These are phyloP conservation scores for Trachelus stipa DNA, from an alignment of 2,888 invertebrate species.

Conservation along the genomic window DNA sequence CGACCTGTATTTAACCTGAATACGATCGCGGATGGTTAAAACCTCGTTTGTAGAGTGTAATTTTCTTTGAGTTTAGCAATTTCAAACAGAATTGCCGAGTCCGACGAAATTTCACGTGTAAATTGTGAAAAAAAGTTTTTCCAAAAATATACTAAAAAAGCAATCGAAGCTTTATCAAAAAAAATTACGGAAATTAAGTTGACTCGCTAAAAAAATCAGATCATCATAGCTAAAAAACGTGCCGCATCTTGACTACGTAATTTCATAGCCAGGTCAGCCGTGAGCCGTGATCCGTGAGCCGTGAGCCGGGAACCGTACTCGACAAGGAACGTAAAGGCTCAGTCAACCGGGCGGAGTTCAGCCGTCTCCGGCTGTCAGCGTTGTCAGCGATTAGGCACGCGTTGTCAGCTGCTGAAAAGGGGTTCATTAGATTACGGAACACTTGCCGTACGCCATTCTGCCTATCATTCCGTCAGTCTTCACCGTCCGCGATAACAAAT, in stretches of 20 bases:
- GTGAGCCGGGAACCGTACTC: background rate
- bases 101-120: background rate
- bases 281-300: no score
- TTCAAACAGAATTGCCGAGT: background rate
- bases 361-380: slow-evolving; percentile 42
- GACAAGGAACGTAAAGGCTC: background rate
- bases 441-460: slow-evolving; percentile 36
- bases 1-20: background rate
- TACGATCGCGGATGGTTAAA: background rate
- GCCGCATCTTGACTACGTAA: background rate
- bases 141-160: no score
- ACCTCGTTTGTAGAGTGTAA: background rate
- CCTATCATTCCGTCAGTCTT: slow-evolving; percentile 33
- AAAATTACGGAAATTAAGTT: background rate
- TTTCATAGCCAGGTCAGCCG: background rate
- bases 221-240: background rate
- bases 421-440: slow-evolving; percentile 49
- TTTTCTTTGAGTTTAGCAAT: background rate
- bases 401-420: slow-evolving; percentile 48
- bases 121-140: no score
- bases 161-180: background rate
- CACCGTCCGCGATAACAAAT: background rate
- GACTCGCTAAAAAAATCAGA: background rate
- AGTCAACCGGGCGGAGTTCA: slow-evolving; percentile 34
- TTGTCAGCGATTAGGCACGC: slow-evolving; percentile 51